Evolutionary conservation across 2,888 invertebrate genomes (phyloP), one percentile per base, ranked within the genome.

Genomic region (Galerucella calmariensis): DNA sequence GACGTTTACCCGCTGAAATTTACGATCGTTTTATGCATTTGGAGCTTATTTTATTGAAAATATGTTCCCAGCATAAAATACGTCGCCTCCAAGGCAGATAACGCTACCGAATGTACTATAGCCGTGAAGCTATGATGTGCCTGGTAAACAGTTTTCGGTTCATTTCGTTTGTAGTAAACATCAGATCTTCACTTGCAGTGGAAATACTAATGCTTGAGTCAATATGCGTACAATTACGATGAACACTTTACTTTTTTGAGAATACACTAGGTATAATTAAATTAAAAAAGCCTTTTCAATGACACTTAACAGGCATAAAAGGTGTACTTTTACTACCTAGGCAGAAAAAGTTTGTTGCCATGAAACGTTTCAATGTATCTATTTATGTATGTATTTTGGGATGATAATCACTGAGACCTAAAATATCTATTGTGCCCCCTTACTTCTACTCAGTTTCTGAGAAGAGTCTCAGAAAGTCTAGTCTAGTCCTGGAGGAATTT

Each of bases 161-260:
- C 53, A 62, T 56, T 67, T 70, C 67, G 62, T 66, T 48, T 63
- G 67, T 58, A 66, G 69, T 74, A 74, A 74, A 74, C 74, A 74
- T 67, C 69, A 66, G 65, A 69, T 59, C 65, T 69, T 59, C 65
- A 59, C 51, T 65, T 59, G 58, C 65, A 73, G 24, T 27, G 10
- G 27, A 65, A 58, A 65, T 68, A 68, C 44, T 41, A 73, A 59
- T 11, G 9, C 27, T 20, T 12, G 10, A 35, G 4, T 20, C 10
- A 46, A 65, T 10, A 44, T 61, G 35, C 5, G 61, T 12, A 35
- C 27, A 61, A 24, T 24, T 59, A 0, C 11, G 12, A 27, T 1
- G 11, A 2, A 24, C 11, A 11, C 20, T 56, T 16, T 20, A 46
- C 35, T 35, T 5, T 35, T 35, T 35, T 35, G 35, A 6, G 5